Base-by-base conservation (phyloP, 2,113 vertebrate species). In the Indicator indicator region DNA sequence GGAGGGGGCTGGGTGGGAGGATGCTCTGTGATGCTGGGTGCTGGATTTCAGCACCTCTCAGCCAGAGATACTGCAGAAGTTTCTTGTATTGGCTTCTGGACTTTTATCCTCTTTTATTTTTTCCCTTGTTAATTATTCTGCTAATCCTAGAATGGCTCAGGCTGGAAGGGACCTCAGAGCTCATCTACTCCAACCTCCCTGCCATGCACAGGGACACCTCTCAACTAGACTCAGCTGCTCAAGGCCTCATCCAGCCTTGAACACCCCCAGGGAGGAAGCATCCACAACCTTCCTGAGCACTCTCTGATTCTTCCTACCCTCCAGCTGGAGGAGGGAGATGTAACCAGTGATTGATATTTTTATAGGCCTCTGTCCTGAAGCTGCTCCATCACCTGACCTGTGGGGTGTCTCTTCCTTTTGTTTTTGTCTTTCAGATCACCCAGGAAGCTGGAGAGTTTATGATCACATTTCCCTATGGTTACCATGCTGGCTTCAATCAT, bases 361-460 rank as follows among this genome's bases (percentile, higher is more conserved):
- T 2, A 2, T 3, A 19, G 24, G 1, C 46, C 13, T 71, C 3
- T 74, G 5, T n/a, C 85, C 33, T 69, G 27, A 14, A 21, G 36
- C 64, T 38, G 44, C 71, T 44, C 3, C 11, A 2, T 20, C 12
- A 5, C 50, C 84, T 85, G 32, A 75, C 33, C 72, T 4, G 9
- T 42, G 88, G 46, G 28, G 1, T 16, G 2, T 82, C 42, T 40
- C 20, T 91, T 36, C 30, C 70, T 56, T 28, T 17, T 20, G 0
- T 38, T 44, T 28, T 14, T 55, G 38, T 67, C 32, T 55, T 83
- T 3, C 97, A 99, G 99, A 98, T 99, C 94, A 99, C 99, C 8
- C 99, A 99, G 95, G 99, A 99, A 54, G 99, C 99, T 0, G 99
- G 99, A 2, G 99, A 99, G 95, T 99, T 99, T 20, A 99, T 99